phyloP scores from a whole-genome alignment of 2,113 vertebrate species.

The Trachemys scripta region DNA sequence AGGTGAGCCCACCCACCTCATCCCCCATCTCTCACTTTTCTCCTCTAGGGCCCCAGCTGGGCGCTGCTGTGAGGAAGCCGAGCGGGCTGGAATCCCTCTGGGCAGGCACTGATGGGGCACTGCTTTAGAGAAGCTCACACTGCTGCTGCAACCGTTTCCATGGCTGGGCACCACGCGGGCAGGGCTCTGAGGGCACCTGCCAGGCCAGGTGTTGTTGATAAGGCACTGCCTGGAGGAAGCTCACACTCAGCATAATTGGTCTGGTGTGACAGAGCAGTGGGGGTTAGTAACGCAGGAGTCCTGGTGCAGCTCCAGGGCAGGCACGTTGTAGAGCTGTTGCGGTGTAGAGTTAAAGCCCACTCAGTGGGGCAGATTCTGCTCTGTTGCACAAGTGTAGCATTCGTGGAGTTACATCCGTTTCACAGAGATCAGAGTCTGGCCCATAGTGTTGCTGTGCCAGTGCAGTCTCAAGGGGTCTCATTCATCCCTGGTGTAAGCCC shows the following conservation, averaged over 20 bases:
- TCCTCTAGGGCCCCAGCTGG: accelerated
- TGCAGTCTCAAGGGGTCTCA: background rate
- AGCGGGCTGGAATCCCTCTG: background rate
- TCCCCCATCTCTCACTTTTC: background rate
- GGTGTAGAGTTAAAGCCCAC: background rate
- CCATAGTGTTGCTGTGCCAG: background rate
- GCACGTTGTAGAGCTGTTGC: background rate
- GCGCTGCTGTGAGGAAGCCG: background rate
- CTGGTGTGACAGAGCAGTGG: background rate
- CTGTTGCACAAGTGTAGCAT: background rate
- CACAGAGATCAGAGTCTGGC: background rate
- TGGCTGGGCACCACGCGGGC: accelerated
- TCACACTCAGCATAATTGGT: background rate
- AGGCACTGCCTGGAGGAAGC: background rate
- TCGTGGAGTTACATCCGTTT: background rate
- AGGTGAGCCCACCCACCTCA: accelerated
- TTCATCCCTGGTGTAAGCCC: background rate
- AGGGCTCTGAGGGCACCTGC: background rate
- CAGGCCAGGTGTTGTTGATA: too few species aligned
- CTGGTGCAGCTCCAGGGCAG: background rate
- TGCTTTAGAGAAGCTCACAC: background rate
- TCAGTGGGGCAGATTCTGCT: background rate
- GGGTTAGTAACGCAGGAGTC: background rate
- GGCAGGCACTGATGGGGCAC: background rate
- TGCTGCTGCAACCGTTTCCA: background rate